phyloP scores from a whole-genome alignment of 1,140 invertebrate species.

The Samia ricini region DNA sequence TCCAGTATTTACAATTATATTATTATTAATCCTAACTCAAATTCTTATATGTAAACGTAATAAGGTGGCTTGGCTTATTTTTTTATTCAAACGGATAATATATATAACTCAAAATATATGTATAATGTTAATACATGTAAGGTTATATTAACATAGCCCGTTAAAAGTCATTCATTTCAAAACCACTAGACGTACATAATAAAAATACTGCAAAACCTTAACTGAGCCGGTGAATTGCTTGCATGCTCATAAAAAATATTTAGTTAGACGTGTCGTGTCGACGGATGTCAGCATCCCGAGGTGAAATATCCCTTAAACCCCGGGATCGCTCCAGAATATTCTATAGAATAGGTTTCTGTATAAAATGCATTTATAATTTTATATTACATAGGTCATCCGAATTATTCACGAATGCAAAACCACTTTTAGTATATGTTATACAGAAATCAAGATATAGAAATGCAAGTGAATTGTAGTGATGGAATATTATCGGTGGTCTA shows the following conservation, averaged over 20 bases:
- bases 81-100: too few relatives aligned
- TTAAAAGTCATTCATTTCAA: conserved; percentile 10
- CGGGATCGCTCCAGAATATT: conserved; percentile 39
- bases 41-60: too few relatives aligned
- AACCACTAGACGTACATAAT: conserved; percentile 11
- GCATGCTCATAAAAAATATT: conserved; percentile 37
- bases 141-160: background rate
- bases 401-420: conserved; percentile 49
- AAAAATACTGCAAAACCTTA: conserved; percentile 15
- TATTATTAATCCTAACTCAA: too few relatives aligned
- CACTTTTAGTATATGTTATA: conserved; percentile 35
- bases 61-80: too few relatives aligned
- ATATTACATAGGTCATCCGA: conserved; percentile 32
- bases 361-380: conserved; percentile 53
- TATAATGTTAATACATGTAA: too few relatives aligned
- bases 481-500: conserved; percentile 57
- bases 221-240: conserved; percentile 22
- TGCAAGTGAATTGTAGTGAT: conserved; percentile 73
- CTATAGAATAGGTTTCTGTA: conserved; percentile 42
- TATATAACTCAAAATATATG: too few relatives aligned
- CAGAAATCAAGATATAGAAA: conserved; percentile 40
- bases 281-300: conserved; percentile 20
- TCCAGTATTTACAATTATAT: too few relatives aligned
- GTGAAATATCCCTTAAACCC: conserved; percentile 35
- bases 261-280: conserved; percentile 34